These are phyloP conservation scores for Patagioenas fasciata DNA, from an alignment of 2,113 vertebrate genomes.

Conservation along the genomic window DNA sequence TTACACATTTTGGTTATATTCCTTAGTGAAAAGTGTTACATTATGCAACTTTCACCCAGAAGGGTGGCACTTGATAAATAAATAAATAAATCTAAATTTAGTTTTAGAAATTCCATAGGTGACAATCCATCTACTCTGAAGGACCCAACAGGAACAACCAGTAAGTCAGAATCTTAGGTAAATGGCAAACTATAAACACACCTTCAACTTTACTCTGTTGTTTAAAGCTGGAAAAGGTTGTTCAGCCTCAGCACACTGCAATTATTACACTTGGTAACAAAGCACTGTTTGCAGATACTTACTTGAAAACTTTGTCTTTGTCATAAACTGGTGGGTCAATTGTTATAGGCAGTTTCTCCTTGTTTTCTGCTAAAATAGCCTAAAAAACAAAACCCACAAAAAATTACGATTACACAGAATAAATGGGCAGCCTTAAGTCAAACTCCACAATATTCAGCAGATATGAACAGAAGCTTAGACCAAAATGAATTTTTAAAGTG, in stretches of 20 bases:
- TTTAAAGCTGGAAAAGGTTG: neutral
- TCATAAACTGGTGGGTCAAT: conserved; percentile 66
- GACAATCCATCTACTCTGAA: neutral
- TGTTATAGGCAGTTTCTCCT: conserved; percentile 82
- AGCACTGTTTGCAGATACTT: conserved; percentile 33
- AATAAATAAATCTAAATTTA: neutral
- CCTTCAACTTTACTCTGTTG: neutral
- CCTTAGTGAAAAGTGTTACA: neutral
- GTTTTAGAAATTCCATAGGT: neutral
- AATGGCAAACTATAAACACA: neutral
- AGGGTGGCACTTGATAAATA: neutral
- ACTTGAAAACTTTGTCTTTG: conserved; percentile 87
- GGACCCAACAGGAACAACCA: neutral
- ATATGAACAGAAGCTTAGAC: neutral
- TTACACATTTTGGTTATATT: rapidly evolving
- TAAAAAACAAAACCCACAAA: conserved; percentile 24
- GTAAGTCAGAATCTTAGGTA: neutral
- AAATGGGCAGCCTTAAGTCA: neutral
- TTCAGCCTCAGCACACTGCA: neutral
- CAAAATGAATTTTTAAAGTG: neutral
- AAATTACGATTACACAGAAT: neutral
- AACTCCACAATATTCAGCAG: neutral
- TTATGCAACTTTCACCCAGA: neutral
- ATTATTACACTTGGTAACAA: neutral
- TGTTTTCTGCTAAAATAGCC: conserved; percentile 86